phyloP scores from a whole-genome alignment of 2,113 vertebrate species.

The Ondatra zibethicus region DNA sequence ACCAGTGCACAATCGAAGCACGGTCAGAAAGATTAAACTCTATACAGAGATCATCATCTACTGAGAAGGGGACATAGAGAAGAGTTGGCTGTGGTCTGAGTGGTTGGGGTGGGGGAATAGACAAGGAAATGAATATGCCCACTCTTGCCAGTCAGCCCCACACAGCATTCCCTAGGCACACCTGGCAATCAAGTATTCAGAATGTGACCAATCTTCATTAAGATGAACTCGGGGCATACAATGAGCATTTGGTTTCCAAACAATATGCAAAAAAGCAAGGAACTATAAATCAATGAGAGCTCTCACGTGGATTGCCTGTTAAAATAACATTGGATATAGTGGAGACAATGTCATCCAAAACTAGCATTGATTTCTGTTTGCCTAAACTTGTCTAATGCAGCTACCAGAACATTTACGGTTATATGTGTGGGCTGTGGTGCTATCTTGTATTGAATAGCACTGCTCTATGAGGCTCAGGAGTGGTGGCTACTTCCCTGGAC shows the following conservation, averaged over 20 bases:
- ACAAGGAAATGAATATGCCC: no score
- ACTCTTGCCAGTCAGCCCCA: neutral
- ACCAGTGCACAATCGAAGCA: neutral
- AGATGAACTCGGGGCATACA: neutral
- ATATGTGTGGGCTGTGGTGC: no score
- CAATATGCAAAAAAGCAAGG: neutral
- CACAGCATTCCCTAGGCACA: neutral
- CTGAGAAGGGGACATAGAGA: neutral
- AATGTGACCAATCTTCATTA: neutral
- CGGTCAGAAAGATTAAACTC: neutral
- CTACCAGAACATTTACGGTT: neutral
- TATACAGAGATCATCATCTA: no score
- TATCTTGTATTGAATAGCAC: neutral
- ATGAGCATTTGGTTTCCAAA: neutral
- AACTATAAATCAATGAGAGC: neutral
- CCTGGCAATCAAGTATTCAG: rapidly evolving
- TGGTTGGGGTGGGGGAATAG: neutral
- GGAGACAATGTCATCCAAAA: neutral
- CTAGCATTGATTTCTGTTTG: neutral
- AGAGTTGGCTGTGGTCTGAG: neutral
- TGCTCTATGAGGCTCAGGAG: no score
- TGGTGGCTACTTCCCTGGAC: neutral
- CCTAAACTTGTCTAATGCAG: neutral
- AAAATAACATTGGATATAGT: neutral
- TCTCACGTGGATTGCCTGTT: neutral